A percentile compares a stretch with the other conserved stretches of the same genome.
These are phyloP conservation scores for Enteromius fasciolatus DNA, from an alignment of 2,797 vertebrate species.

Conservation along the genomic window DNA sequence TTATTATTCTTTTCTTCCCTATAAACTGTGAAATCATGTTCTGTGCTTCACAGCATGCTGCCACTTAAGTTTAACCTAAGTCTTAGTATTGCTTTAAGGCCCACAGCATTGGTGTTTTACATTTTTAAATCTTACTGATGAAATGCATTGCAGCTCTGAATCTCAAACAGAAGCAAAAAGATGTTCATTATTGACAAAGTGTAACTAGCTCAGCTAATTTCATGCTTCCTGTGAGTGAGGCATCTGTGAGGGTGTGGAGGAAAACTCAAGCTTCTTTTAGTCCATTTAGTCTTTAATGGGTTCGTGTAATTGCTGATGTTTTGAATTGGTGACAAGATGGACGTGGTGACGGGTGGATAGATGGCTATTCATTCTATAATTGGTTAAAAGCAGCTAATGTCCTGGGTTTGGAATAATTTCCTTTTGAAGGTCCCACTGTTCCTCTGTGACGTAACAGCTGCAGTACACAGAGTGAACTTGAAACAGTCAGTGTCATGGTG, in stretches of 20 bases:
- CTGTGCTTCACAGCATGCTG: not conserved
- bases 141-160: not conserved
- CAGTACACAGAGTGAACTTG: slow-evolving; percentile 4
- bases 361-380: slow-evolving; percentile 11
- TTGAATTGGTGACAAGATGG: not conserved
- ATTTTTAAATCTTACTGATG: not conserved
- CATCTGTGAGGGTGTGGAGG: slow-evolving; percentile 8
- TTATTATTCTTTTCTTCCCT: not conserved
- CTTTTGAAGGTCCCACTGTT: slow-evolving; percentile 17
- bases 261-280: not conserved
- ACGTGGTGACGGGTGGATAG: not conserved
- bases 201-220: slow-evolving; percentile 22
- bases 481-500: slow-evolving; percentile 6
- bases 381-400: slow-evolving; percentile 15
- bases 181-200: slow-evolving; percentile 14
- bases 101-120: not conserved
- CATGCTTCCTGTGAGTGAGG: not conserved
- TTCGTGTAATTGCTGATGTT: slow-evolving; percentile 1
- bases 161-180: not conserved
- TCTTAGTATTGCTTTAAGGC: not conserved
- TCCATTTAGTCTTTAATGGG: slow-evolving; percentile 27
- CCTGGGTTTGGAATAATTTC: slow-evolving; percentile 1
- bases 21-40: not conserved
- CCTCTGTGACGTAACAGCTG: not conserved
- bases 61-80: not conserved